Evolutionary conservation across 1,140 invertebrate genomes (phyloP).

Genomic region (Calephelis nemesis): DNA sequence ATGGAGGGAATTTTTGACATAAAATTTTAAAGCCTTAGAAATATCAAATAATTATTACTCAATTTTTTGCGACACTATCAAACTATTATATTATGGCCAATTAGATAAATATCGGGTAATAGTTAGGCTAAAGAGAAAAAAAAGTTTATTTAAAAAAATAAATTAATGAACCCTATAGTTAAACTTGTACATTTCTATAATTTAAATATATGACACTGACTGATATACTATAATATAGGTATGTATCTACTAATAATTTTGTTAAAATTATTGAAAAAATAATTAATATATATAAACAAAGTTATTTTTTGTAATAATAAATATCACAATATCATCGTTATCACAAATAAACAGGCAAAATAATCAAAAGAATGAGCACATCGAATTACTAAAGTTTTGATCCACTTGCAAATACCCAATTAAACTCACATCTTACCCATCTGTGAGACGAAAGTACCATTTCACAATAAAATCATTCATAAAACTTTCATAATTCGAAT

Average conservation of each 20-base stretch:
- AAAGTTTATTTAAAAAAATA: too few relatives aligned
- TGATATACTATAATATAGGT: not conserved
- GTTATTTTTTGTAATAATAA: not conserved
- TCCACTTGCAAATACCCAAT: not conserved
- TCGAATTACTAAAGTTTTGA: constrained; percentile 1
- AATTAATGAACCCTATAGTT: too few relatives aligned
- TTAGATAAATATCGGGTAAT: too few relatives aligned
- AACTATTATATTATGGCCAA: too few relatives aligned
- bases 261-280: not conserved
- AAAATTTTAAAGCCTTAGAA: not conserved
- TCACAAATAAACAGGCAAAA: not conserved
- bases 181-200: too few relatives aligned
- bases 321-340: not conserved
- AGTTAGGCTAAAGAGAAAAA: too few relatives aligned
- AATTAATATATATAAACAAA: not conserved
- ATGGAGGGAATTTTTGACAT: not conserved
- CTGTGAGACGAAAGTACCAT: not conserved
- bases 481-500: constrained; percentile 5
- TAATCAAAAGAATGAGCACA: not conserved
- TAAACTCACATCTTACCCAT: not conserved
- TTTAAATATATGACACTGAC: constrained; percentile 8
- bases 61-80: too few relatives aligned
- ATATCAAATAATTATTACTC: too few relatives aligned
- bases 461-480: not conserved
- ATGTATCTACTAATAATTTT: not conserved